Base-by-base conservation (phyloP, 2,888 invertebrate species). In the Heliconius aoede region DNA sequence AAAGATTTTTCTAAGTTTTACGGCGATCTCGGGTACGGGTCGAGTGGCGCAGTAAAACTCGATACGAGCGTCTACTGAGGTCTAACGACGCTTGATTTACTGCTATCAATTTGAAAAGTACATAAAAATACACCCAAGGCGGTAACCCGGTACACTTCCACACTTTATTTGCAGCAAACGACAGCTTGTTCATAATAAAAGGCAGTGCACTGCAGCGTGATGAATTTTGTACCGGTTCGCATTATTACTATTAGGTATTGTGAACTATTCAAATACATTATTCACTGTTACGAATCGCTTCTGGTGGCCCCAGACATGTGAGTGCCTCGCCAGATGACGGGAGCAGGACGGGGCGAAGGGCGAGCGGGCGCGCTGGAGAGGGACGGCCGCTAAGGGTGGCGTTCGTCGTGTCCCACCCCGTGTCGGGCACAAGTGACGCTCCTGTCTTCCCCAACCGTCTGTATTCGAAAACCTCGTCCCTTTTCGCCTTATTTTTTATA, bases 211-310 rank as follows among this genome's bases (percentile, higher is more conserved):
- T 76, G 75, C 60, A 74, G 74, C 73, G 77, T 68, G 74, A 75
- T 78, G 72, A 75, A 74, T 74, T 77, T 72, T 75, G 64, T 80
- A 72, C 79, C 79, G 79, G 79, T 76, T 68, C 77, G 58, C 68
- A 85, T 87, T 89, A 90, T 90, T 90, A 89, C 89, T 90, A 91
- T 90, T 90, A 87, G 87, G 87, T 87, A 88, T 86, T 87, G 88
- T 90, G 87, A 88, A 88, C 86, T 84, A 85, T 88, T 87, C 86
- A 84, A 86, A 91, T 90, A 91, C 89, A 92, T 91, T 93, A 92
- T 91, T 91, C 92, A 91, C 90, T 91, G 92, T 93, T 91, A 90
- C 91, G 91, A 92, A 90, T 93, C 90, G 91, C 87, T 90, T 88
- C 89, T 91, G 90, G 91, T 91, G 85, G 87, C 89, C 91, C 90